Base-by-base conservation (phyloP, 1,140 invertebrate genomes). In the Oscheius sp. region DNA sequence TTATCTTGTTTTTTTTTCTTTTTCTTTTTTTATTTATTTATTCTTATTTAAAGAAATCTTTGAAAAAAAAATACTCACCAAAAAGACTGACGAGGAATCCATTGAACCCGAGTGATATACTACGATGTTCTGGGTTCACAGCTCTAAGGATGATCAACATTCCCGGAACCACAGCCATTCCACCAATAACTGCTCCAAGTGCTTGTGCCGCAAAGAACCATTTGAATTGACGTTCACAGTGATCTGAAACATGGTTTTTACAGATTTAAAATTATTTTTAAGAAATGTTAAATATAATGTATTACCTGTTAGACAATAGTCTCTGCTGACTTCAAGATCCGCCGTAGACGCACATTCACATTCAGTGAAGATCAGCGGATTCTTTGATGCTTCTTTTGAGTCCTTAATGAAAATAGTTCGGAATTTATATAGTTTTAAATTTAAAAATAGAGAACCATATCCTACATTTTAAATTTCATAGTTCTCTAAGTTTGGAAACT, bases 41-140 rank as follows among this genome's bases (percentile, higher is more conserved):
- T n/a, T n/a, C n/a, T n/a, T n/a, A n/a, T n/a, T n/a, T n/a, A n/a
- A n/a, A n/a, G n/a, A 35, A 70, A 73, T 28, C 35, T 10, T 10
- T 49, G n/a, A 72, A 36, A 68, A 26, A 10, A 32, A 42, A 15
- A 15, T 18, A 28, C 46, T 59, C 26, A 68, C 80, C 80, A 55
- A 84, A 68, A 28, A 83, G 73, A 68, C 68, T 73, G 20, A 85
- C 82, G 29, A 84, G 61, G 46, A 83, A 83, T 20, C 82, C 82
- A 38, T 84, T 80, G 63, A 83, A 78, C n/a, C 82, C 82, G 1
- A 83, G 75, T 15, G 82, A 84, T 52, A 84, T 70, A 32, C 80
- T 83, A 20, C 82, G 67, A 68, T 77, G 76, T 45, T 78, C 77
- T 3, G 83, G 81, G 18, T 82, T 80, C 34, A 83, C 81, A 28